phyloP scores from a whole-genome alignment of 2,888 invertebrate species.

The Tanytarsus gracilentus region DNA sequence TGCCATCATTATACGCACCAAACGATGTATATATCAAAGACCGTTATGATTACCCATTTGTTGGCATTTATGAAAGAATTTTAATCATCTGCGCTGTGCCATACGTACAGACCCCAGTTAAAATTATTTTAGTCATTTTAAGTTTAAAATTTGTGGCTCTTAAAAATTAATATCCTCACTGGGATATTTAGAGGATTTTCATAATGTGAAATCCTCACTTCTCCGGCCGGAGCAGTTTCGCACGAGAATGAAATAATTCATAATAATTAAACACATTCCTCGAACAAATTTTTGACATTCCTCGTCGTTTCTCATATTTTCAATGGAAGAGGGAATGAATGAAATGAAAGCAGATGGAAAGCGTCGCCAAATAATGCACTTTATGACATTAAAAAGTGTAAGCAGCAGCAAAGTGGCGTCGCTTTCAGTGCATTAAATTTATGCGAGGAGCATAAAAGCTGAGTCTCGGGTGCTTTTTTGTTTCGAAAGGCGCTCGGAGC shows the following conservation, averaged over 20 bases:
- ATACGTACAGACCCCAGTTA: neutral
- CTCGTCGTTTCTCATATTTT: neutral
- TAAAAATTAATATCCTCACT: no score
- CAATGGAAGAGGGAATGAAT: neutral
- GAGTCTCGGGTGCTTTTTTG: neutral
- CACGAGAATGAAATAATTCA: constrained; percentile 10
- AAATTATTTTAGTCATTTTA: neutral
- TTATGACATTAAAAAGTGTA: constrained; percentile 10
- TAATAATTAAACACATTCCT: constrained; percentile 15
- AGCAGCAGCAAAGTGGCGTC: constrained; percentile 25
- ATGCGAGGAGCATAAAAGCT: constrained; percentile 12
- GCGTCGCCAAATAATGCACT: constrained; percentile 17
- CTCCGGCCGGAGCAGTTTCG: neutral
- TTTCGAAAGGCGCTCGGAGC: constrained; percentile 7
- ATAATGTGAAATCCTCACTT: neutral
- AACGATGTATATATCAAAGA: neutral
- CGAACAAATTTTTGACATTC: constrained; percentile 19
- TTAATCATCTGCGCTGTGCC: neutral
- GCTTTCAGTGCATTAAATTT: constrained; percentile 27
- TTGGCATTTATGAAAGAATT: neutral
- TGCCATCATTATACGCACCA: neutral
- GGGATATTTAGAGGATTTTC: no score
- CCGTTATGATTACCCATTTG: neutral
- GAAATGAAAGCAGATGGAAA: constrained; percentile 11
- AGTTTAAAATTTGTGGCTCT: neutral